Evolutionary conservation across 2,113 vertebrate species (phyloP), one percentile per base, ranked within the genome.

Genomic region (Thamnaconus septentrionalis): DNA sequence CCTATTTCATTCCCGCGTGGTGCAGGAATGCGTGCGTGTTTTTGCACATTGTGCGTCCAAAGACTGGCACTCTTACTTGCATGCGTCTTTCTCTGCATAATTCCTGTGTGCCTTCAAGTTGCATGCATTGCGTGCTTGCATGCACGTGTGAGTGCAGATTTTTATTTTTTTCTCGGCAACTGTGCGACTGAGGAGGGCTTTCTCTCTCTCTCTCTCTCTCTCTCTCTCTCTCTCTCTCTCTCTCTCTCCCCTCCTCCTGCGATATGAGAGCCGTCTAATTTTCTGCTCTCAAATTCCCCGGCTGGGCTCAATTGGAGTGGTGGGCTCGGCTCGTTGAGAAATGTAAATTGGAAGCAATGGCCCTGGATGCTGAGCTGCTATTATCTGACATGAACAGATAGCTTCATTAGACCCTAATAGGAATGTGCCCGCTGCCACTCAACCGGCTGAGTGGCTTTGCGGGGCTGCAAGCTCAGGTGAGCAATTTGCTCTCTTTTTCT

Each of bases 261-360:
- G 77, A 86, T 84, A 87, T 74, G 76, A 87, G 85, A 85, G 88
- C 84, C 68, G 81, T 89, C 88, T 92, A 87, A 92, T 92, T 91
- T 91, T 92, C 88, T 90, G 84, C 85, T 91, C 90, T 92, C 85
- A 85, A 90, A 90, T 92, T 91, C 86, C 89, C 82, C 74, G 46
- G 83, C 86, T 91, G 55, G 73, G 87, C 90, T 91, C 91, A 91
- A 91, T 92, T 91, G 90, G 89, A 91, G 86, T 81, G 73, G 83
- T 81, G 78, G 87, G 89, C 80, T 89, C 78, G 81, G 83, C 89
- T 92, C 87, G 84, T 90, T 91, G 87, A 90, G 85, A 91, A 91
- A 90, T 90, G 88, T 91, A 92, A 90, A 92, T 91, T 90, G 90
- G 89, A 92, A 86, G 85, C 88, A 90, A 90, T 88, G 88, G 90